These are phyloP conservation scores for Hydrochoerus hydrochaeris DNA, from an alignment of 2,113 vertebrate genomes.

Conservation along the genomic window DNA sequence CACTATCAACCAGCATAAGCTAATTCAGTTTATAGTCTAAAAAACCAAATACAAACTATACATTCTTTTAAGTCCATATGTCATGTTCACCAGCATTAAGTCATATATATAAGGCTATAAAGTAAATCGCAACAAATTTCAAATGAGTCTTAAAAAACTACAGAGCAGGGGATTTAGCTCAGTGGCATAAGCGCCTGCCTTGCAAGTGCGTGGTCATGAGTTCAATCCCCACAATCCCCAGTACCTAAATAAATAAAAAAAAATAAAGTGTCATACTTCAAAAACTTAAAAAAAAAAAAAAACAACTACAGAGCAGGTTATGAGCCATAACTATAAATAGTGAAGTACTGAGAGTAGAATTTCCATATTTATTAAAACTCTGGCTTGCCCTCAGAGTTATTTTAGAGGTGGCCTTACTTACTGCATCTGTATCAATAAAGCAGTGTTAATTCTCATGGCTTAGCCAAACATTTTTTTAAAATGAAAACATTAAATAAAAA, in stretches of 20 bases:
- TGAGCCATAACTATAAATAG: not conserved
- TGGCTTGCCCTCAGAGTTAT: conserved; percentile 2
- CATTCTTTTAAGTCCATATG: not conserved
- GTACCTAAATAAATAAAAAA: too few species aligned
- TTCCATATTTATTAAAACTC: not conserved
- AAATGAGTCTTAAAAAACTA: not conserved
- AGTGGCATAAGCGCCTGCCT: too few species aligned
- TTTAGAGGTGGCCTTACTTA: conserved; percentile 28
- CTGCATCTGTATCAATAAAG: conserved; percentile 54
- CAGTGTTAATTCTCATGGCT: conserved; percentile 22
- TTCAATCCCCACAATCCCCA: too few species aligned
- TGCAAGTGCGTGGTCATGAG: too few species aligned
- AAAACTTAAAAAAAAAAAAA: too few species aligned
- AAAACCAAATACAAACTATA: not conserved
- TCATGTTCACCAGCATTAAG: not conserved
- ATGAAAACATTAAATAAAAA: conserved; percentile 53
- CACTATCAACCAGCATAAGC: not conserved
- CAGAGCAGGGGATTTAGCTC: too few species aligned
- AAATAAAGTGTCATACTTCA: too few species aligned
- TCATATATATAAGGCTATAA: not conserved
- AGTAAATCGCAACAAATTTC: not conserved
- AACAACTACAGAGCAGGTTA: not conserved
- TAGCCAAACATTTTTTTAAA: conserved; percentile 44
- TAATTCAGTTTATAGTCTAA: not conserved
- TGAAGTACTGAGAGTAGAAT: not conserved